Conservation (phyloP, 2,113 vertebrate genomes). For the Brachirus orientalis region DNA sequence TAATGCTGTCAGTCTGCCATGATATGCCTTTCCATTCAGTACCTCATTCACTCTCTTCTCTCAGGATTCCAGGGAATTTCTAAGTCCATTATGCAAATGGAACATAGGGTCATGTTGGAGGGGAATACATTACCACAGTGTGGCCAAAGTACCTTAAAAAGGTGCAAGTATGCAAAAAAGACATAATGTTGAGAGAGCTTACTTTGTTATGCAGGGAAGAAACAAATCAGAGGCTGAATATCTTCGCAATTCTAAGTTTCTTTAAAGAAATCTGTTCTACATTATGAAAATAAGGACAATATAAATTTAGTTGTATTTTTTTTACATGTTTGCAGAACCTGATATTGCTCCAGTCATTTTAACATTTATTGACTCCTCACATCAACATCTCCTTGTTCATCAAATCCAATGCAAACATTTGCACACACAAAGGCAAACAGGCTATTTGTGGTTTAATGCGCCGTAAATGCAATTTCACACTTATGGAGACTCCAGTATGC, state of each 20-base stretch:
- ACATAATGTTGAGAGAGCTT: too few species aligned
- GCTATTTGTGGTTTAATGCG: constrained; percentile 61
- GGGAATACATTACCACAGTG: too few species aligned
- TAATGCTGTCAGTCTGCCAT: constrained; percentile 81
- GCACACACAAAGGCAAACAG: constrained; percentile 46
- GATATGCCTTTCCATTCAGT: constrained; percentile 68
- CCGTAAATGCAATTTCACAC: constrained; percentile 80
- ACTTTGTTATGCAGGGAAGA: constrained; percentile 1
- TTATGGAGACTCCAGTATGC: constrained; percentile 67
- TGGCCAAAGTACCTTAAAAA: constrained; percentile 5
- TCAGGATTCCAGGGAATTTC: constrained; percentile 34
- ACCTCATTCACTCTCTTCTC: constrained; percentile 36
- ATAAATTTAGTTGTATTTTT: not conserved
- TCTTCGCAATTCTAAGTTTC: not conserved
- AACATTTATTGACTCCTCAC: constrained; percentile 67
- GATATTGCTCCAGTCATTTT: constrained; percentile 41
- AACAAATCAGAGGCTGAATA: too few species aligned
- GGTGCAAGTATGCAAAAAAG: too few species aligned
- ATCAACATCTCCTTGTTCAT: constrained; percentile 52
- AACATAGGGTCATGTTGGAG: constrained; percentile 36
- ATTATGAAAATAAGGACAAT: not conserved
- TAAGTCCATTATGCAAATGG: constrained; percentile 57
- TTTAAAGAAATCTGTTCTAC: not conserved
- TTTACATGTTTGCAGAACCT: constrained; percentile 25
- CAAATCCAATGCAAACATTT: constrained; percentile 34